These are phyloP conservation scores for Natator depressus DNA, from an alignment of 2,113 vertebrate genomes.

Conservation along the genomic window DNA sequence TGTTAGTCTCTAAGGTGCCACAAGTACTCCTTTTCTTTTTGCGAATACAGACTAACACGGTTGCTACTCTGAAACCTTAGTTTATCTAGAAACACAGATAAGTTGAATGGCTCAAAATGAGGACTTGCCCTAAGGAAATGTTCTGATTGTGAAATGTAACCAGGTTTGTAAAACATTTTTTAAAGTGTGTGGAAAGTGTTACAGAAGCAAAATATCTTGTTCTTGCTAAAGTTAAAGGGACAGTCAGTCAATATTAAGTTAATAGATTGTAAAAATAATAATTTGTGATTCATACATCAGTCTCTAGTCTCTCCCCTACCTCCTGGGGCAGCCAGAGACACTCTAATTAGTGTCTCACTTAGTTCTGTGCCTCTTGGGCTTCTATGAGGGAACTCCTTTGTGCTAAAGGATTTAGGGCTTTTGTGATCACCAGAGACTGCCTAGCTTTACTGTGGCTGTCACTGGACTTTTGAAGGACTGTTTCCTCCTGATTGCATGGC, in stretches of 20 bases:
- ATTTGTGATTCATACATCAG: accelerated
- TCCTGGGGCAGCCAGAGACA: neutral
- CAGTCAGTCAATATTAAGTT: accelerated
- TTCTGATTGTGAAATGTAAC: neutral
- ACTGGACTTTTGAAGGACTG: neutral
- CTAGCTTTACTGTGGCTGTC: neutral
- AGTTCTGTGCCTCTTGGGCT: neutral
- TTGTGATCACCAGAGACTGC: neutral
- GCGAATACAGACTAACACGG: too few species aligned
- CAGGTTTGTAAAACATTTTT: neutral
- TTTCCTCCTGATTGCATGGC: slow-evolving; percentile 26
- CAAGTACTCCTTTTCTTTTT: too few species aligned
- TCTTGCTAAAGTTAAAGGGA: neutral
- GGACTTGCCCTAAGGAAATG: neutral
- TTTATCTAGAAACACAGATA: neutral
- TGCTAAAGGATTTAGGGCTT: neutral
- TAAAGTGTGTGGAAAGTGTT: neutral
- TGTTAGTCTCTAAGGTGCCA: too few species aligned
- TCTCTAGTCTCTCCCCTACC: neutral
- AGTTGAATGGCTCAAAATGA: neutral
- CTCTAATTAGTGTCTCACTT: accelerated
- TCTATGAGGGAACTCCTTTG: neutral
- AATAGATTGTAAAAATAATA: accelerated
- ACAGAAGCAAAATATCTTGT: neutral
- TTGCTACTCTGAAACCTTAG: neutral